phyloP scores from a whole-genome alignment of 2,113 vertebrate genomes.

The Macaca nemestrina region DNA sequence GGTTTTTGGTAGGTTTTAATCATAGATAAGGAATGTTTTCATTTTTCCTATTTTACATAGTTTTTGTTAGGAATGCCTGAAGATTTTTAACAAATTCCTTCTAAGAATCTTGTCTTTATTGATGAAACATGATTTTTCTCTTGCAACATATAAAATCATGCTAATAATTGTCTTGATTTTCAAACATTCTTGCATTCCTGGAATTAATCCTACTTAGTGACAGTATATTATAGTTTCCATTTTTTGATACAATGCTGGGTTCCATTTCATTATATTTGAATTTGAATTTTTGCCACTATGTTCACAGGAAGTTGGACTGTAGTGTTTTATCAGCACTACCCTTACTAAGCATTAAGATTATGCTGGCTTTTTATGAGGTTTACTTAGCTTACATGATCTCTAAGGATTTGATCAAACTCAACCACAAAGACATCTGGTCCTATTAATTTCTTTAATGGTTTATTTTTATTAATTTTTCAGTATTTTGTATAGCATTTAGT shows the following conservation, averaged over 20 bases:
- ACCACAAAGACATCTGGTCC: slow-evolving; percentile 17
- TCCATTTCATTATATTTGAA: not conserved
- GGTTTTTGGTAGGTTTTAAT: not conserved
- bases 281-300: slow-evolving; percentile 10
- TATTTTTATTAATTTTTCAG: slow-evolving; percentile 27
- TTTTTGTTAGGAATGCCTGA: not conserved
- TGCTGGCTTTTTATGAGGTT: not conserved
- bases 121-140: not conserved
- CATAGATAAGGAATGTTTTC: not conserved
- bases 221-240: not conserved
- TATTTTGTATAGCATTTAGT: not conserved
- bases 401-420: slow-evolving; percentile 36
- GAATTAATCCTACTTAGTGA: not conserved
- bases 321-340: not conserved
- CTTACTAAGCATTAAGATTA: slow-evolving; percentile 36
- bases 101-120: not conserved
- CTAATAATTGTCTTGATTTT: not conserved
- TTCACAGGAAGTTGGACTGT: not conserved
- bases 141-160: not conserved
- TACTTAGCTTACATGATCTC: not conserved
- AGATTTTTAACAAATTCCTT: not conserved
- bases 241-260: not conserved
- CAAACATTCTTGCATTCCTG: not conserved
- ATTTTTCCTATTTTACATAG: not conserved
- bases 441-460: slow-evolving; percentile 43